These are phyloP conservation scores for Popillia japonica DNA, from an alignment of 1,140 invertebrate species.

Conservation along the genomic window DNA sequence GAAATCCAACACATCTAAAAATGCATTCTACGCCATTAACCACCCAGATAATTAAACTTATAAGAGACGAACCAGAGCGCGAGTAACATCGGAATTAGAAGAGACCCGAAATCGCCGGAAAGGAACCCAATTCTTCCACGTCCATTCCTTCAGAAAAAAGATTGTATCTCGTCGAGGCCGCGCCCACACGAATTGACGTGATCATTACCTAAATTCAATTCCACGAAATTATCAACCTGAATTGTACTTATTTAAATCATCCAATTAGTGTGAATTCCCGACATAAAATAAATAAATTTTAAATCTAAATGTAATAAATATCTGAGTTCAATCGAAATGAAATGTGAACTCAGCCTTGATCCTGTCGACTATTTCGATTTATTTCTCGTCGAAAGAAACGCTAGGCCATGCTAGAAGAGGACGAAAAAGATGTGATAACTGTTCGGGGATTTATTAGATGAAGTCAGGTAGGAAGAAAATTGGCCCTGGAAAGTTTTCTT, in stretches of 20 bases:
- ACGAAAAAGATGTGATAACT: neutral
- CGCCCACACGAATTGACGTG: too few relatives aligned
- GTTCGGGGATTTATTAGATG: constrained; percentile 27
- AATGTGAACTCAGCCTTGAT: neutral
- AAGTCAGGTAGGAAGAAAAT: constrained; percentile 33
- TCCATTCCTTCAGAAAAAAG: neutral
- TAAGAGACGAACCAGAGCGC: neutral
- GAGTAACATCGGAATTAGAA: neutral
- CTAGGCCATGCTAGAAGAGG: neutral
- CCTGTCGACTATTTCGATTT: neutral
- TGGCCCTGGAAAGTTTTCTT: constrained; percentile 17
- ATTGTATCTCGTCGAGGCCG: neutral
- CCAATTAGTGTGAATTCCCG: too few relatives aligned
- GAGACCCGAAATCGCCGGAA: neutral
- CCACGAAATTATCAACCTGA: too few relatives aligned
- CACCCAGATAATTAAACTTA: constrained; percentile 27
- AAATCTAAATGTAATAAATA: too few relatives aligned
- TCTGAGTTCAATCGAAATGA: neutral
- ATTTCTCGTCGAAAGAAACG: neutral
- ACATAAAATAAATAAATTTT: too few relatives aligned
- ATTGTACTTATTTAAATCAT: too few relatives aligned
- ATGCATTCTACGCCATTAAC: neutral
- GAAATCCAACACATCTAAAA: neutral
- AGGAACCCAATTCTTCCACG: neutral
- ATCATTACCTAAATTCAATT: too few relatives aligned